A percentile compares a stretch with the other conserved stretches of the same genome.
phyloP scores from a whole-genome alignment of 2,888 invertebrate genomes.

The Neocrepidodera transversa region DNA sequence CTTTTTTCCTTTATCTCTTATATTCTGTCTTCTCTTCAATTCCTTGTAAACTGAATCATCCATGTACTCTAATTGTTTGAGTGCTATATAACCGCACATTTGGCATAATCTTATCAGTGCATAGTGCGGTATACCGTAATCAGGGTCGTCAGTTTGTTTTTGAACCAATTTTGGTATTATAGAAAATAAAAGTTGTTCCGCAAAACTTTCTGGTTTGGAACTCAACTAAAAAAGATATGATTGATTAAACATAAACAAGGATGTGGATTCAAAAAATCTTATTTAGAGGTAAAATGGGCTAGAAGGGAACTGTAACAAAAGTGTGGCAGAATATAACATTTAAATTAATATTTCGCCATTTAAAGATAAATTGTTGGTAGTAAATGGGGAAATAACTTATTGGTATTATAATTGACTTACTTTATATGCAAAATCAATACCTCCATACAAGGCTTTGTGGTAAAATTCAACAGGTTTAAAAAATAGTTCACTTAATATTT shows the following conservation, averaged over 20 bases:
- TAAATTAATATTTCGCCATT: no score
- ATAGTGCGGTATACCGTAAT: constrained; percentile 32
- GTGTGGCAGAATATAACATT: no score
- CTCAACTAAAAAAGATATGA: constrained; percentile 60
- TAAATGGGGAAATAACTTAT: no score
- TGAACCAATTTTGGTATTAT: constrained; percentile 36
- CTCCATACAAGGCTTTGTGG: constrained; percentile 66
- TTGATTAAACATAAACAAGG: no score
- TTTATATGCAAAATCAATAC: constrained; percentile 68
- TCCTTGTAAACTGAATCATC: constrained; percentile 86
- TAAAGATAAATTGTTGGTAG: no score
- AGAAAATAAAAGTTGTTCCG: constrained; percentile 52
- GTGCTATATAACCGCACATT: constrained; percentile 78
- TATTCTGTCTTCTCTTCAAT: constrained; percentile 70
- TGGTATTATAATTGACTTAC: no score
- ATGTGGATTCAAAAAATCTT: no score
- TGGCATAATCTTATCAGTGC: constrained; percentile 45
- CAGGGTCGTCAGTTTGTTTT: constrained; percentile 41
- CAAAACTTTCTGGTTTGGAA: constrained; percentile 65
- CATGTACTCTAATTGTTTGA: constrained; percentile 80
- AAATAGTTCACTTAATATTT: constrained; percentile 61
- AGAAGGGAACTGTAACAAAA: no score
- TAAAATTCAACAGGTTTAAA: constrained; percentile 63
- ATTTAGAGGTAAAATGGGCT: no score
- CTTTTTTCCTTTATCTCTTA: constrained; percentile 53